A percentile compares a stretch with the other conserved stretches of the same genome.
Evolutionary conservation across 1,140 invertebrate genomes (phyloP).

Genomic region (Drosophila orosa): DNA sequence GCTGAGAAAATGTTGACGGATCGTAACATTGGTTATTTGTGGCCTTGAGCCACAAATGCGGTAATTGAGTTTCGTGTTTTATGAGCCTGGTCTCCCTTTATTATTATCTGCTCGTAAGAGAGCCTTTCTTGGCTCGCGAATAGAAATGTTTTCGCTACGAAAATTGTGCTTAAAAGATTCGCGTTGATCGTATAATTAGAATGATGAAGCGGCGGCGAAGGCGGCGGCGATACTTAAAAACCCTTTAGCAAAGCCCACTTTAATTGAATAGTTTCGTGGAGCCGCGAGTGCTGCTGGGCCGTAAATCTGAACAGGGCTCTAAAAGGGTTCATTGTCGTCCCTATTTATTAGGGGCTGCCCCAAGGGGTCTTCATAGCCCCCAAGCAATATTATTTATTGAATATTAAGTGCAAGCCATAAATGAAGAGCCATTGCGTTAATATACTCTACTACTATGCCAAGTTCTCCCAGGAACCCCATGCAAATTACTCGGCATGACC

Average conservation of each 20-base stretch:
- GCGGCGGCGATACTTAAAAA: conserved; percentile 13
- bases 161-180: conserved; percentile 15
- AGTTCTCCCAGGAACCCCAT: background rate
- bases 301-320: conserved; percentile 16
- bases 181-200: conserved; percentile 53
- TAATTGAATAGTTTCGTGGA: conserved; percentile 42
- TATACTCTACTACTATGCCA: background rate
- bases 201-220: conserved; percentile 34
- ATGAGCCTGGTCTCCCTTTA: conserved; percentile 62
- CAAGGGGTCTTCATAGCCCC: background rate
- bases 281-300: conserved; percentile 20
- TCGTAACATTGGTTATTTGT: conserved; percentile 81
- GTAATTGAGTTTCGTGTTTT: conserved; percentile 83
- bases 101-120: conserved; percentile 32
- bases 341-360: conserved; percentile 11
- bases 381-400: conserved; percentile 23
- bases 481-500: conserved; percentile 1
- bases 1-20: conserved; percentile 75
- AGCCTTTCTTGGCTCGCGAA: conserved; percentile 9
- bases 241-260: conserved; percentile 18
- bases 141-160: conserved; percentile 49
- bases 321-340: conserved; percentile 16
- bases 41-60: conserved; percentile 80
- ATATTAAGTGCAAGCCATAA: background rate
- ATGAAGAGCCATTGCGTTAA: background rate